Evolutionary conservation across 2,113 vertebrate species (phyloP).

Genomic region (Ardeotis arabs): DNA sequence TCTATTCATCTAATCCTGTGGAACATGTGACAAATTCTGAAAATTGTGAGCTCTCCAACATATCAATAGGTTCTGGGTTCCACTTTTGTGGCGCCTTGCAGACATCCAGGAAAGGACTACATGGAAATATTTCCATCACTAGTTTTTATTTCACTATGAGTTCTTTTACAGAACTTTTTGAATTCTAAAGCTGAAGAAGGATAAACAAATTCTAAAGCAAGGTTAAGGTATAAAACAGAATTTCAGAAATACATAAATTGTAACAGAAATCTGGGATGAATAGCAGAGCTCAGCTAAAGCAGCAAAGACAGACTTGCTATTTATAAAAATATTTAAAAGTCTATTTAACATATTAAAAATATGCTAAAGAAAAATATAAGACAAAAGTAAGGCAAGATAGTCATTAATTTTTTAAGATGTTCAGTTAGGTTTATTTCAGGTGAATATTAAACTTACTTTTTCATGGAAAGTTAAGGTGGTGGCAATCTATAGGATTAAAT

Average conservation of each 20-base stretch:
- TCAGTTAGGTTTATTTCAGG: not conserved
- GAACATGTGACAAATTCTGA: not conserved
- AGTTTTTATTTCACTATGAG: not conserved
- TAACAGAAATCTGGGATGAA: not conserved
- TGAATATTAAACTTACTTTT: not conserved
- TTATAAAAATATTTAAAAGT: not conserved
- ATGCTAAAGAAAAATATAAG: not conserved
- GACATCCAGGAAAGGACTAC: not conserved
- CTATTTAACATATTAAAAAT: not conserved
- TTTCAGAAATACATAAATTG: not conserved
- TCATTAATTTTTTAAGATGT: not conserved
- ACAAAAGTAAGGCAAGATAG: not conserved
- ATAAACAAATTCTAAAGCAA: not conserved
- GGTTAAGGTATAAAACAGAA: not conserved
- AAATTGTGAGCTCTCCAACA: not conserved
- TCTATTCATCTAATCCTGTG: not conserved
- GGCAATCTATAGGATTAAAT: not conserved
- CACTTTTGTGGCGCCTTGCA: not conserved
- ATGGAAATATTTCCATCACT: not conserved
- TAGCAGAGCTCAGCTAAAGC: not conserved
- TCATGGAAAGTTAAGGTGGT: not conserved
- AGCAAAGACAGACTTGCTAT: not conserved
- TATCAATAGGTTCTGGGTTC: not conserved
- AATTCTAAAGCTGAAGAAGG: not conserved
- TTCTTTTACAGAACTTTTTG: not conserved